Evolutionary conservation across 2,113 vertebrate species (phyloP), one percentile per base, ranked within the genome.

Genomic region (Gasterosteus aculeatus): DNA sequence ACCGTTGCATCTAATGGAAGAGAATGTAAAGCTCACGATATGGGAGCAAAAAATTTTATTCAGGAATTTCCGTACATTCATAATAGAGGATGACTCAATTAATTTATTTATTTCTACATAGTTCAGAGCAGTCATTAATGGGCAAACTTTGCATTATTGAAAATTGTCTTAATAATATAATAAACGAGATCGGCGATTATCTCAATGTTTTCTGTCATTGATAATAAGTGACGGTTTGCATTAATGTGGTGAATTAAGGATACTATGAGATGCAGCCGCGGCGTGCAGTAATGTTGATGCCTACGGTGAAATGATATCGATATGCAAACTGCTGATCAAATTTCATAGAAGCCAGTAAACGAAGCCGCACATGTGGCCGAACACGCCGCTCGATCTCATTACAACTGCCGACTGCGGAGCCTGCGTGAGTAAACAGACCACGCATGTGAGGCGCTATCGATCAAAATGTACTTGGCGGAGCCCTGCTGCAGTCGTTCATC

Each of bases 401-500:
- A 38, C 26, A 42, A 29, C 22, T 44, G 69, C 72, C 68, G 44
- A 2, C 59, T 44, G 54, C 14, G 57, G 47, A 33, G 69, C 59
- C 69, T 38, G 51, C 4, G 19, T n/a, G 59, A 60, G 68, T 66
- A 72, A 60, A 85, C 70, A 67, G 14, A 11, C 62, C 0, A 61
- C 29, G 7, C 16, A 2, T 16, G 35, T 11, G 44, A 7, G 51
- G 22, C 29, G 44, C 44, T 22, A 84, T 67, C 69, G 19, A 83
- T 87, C 69, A 72, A 70, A 74, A 78, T 16, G 44, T 11, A 65
- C 46, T 68, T 26, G 68, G 58, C 12, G 16, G 65, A 41, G 71
- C 60, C 14, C 53, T 35, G 46, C 60, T 51, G 63, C 61, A 42
- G 58, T 47, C 77, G 22, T 88, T 77, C 10, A 29, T 88, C 86